Base-by-base conservation (phyloP, 2,888 invertebrate genomes). In the Chorisops tibialis region DNA sequence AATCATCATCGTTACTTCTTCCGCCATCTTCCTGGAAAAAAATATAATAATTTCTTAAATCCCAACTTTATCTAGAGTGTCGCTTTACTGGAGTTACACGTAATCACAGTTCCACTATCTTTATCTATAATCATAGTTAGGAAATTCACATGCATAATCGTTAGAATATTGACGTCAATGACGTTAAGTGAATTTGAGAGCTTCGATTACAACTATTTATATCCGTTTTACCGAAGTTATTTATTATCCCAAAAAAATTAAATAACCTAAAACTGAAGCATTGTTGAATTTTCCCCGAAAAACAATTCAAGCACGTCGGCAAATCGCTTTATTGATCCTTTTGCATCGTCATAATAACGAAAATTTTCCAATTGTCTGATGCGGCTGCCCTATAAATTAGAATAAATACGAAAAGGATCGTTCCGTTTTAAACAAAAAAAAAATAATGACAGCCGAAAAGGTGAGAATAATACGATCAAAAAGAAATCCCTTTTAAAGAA, bases 401-500 rank as follows among this genome's bases (percentile, higher is more conserved):
- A 30, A 30, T 30, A 30, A 30, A 30, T 30, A 7, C 30, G 5
- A 9, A 30, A n/a, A 30, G 30, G 30, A 5, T 43, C 12, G 39
- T 54, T 24, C 41, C 24, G 21, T 41, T 54, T 16, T n/a, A 39
- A 39, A 21, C 22, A 9, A 21, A 54, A 41, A 30, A 18, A 16
- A 16, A n/a, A 18, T 30, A 21, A 45, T 45, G 45, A 30, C 41
- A 45, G 56, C 45, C 45, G 45, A 43, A 43, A 45, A 56, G 45
- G 56, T 56, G 56, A 56, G 45, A 56, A 56, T 16, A 56, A 30
- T 24, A 30, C 45, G 18, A 56, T 56, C 45, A 56, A 16, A 45
- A 56, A 41, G 22, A 39, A 18, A 16, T 12, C 18, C 43, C 43
- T 30, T 41, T 18, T 18, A 43, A 30, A 43, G 12, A 24, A 12